Evolutionary conservation across 2,113 vertebrate genomes (phyloP).

Genomic region (Tragelaphus strepsiceros): DNA sequence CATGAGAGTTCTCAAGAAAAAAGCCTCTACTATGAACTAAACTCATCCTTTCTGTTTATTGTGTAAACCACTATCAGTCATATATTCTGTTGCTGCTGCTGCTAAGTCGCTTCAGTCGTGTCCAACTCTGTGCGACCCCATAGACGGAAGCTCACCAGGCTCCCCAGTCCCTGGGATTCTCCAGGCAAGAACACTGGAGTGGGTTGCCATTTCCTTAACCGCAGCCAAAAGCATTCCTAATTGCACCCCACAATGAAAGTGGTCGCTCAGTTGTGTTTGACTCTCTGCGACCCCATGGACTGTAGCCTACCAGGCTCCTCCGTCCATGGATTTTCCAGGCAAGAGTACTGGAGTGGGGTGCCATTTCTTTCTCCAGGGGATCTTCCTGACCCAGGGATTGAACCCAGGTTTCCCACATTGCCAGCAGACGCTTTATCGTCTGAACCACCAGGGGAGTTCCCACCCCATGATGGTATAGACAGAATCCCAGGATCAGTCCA

Average conservation of each 20-base stretch:
- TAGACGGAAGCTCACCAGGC: no score
- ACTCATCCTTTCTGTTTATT: background rate
- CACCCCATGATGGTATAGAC: background rate
- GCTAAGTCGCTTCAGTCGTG: no score
- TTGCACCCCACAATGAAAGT: background rate
- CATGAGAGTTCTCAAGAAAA: background rate
- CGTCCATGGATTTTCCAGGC: background rate
- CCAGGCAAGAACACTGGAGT: no score
- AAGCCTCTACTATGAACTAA: background rate
- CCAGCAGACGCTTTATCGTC: background rate
- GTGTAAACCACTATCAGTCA: background rate
- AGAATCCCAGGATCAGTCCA: background rate
- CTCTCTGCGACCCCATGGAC: background rate
- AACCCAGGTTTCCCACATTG: background rate
- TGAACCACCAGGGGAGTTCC: background rate
- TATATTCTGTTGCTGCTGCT: background rate
- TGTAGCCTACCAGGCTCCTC: background rate
- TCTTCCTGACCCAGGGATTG: background rate
- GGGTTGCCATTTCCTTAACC: background rate
- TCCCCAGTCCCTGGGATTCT: no score
- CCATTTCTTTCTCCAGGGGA: background rate
- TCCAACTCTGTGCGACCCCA: no score
- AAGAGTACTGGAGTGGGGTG: background rate
- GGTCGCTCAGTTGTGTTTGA: fast-evolving
- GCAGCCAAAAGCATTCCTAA: background rate